Percentiles rank a stretch among this genome's conserved stretches.
Conservation (phyloP, 35 echinoderm and acorn worm genomes). For the Apostichopus japonicus region DNA sequence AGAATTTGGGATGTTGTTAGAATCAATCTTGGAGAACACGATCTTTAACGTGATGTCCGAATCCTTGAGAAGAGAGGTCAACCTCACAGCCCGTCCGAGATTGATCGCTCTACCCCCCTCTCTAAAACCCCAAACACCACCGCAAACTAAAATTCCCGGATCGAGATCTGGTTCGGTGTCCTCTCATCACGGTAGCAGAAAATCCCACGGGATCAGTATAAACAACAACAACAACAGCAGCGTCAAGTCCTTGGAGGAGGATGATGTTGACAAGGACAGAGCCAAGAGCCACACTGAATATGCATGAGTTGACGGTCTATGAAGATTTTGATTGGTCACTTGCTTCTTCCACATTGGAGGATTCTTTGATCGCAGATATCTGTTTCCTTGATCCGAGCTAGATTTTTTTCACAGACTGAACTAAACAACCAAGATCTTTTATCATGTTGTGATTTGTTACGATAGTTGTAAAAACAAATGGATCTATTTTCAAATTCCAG, state of each 20-base stretch:
- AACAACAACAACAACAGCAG: neutral
- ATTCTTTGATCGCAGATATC: too few species aligned
- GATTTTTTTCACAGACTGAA: too few species aligned
- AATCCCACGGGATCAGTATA: neutral
- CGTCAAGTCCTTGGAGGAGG: neutral
- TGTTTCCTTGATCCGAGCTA: too few species aligned
- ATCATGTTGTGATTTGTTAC: too few species aligned
- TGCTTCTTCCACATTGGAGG: too few species aligned
- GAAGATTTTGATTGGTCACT: too few species aligned
- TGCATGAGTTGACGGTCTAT: neutral
- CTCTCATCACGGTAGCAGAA: slow-evolving; percentile 9
- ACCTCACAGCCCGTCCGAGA: slow-evolving; percentile 88
- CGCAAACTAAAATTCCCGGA: neutral
- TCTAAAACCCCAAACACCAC: slow-evolving; percentile 62
- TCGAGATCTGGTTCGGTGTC: slow-evolving; percentile 39
- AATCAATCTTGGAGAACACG: slow-evolving; percentile 87
- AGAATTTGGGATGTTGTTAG: slow-evolving; percentile 86
- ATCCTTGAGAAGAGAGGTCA: slow-evolving; percentile 67
- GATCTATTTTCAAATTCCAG: too few species aligned
- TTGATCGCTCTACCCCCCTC: slow-evolving; percentile 91
- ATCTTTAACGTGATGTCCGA: slow-evolving; percentile 91
- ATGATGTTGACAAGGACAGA: neutral
- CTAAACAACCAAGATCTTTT: too few species aligned
- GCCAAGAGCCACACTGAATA: neutral
- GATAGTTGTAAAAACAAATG: too few species aligned